These are phyloP conservation scores for Griposia aprilina DNA, from an alignment of 2,888 invertebrate genomes.

Conservation along the genomic window DNA sequence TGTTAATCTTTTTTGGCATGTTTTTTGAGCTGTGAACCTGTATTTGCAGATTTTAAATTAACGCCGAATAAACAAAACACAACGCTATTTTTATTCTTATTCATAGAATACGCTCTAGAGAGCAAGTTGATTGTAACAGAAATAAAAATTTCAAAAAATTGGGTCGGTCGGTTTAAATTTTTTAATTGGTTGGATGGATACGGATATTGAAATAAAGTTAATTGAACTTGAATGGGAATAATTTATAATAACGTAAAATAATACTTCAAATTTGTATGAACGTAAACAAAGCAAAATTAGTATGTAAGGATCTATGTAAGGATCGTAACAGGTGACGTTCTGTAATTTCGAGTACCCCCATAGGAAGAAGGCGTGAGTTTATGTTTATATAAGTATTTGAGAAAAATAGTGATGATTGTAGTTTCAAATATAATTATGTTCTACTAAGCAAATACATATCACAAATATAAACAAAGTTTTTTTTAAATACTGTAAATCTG, in stretches of 20 bases:
- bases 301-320: neutral
- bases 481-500: too few relatives aligned
- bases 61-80: constrained; percentile 45
- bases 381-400: neutral
- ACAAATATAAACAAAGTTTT: neutral
- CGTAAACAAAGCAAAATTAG: neutral
- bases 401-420: neutral
- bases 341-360: neutral
- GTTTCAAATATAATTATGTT: neutral
- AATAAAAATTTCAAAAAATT: constrained; percentile 27
- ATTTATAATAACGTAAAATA: neutral
- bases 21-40: constrained; percentile 18
- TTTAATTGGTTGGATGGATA: neutral
- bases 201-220: neutral
- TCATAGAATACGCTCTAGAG: constrained; percentile 35
- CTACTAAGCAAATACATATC: neutral
- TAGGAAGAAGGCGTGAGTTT: neutral
- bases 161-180: neutral
- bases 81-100: constrained; percentile 23
- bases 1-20: constrained; percentile 2
- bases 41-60: constrained; percentile 46
- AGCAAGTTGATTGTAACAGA: constrained; percentile 41
- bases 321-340: neutral
- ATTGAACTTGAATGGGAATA: neutral
- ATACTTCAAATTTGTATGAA: neutral